Percentiles rank a stretch among this genome's conserved stretches.
Evolutionary conservation across 2,113 vertebrate species (phyloP).

Genomic region (Pygoscelis antarcticus): DNA sequence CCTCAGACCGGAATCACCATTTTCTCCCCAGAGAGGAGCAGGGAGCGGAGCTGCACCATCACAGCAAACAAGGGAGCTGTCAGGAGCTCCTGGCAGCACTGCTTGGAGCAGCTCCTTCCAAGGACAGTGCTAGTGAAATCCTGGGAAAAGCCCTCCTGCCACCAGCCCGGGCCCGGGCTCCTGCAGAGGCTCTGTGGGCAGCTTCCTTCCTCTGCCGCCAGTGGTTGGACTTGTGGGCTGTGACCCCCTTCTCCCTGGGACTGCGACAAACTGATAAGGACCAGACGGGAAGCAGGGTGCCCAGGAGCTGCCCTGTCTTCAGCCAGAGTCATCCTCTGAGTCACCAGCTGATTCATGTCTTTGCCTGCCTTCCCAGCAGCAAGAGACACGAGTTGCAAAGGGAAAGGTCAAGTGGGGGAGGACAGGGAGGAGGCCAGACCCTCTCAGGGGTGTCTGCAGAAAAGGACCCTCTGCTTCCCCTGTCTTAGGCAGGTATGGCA

Average conservation of each 20-base stretch:
- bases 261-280: not conserved
- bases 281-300: not conserved
- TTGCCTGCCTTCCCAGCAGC: not conserved
- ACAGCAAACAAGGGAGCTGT: not conserved
- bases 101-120: not conserved
- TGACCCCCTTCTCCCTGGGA: not conserved
- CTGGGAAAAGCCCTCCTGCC: not conserved
- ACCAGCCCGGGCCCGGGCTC: not conserved
- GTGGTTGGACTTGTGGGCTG: not conserved
- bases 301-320: not conserved
- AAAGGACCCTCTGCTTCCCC: not conserved
- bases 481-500: not conserved
- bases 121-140: not conserved
- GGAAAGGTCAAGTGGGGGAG: not conserved
- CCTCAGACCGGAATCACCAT: not conserved
- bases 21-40: not conserved
- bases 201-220: not conserved
- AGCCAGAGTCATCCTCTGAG: conserved; percentile 6
- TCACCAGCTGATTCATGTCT: not conserved
- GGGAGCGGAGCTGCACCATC: not conserved
- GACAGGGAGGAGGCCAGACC: not conserved
- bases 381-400: not conserved
- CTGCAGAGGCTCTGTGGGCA: not conserved
- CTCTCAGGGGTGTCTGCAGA: not conserved
- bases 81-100: not conserved